Base-by-base conservation (phyloP, 2,113 vertebrate species). In the Odocoileus hemionus region DNA sequence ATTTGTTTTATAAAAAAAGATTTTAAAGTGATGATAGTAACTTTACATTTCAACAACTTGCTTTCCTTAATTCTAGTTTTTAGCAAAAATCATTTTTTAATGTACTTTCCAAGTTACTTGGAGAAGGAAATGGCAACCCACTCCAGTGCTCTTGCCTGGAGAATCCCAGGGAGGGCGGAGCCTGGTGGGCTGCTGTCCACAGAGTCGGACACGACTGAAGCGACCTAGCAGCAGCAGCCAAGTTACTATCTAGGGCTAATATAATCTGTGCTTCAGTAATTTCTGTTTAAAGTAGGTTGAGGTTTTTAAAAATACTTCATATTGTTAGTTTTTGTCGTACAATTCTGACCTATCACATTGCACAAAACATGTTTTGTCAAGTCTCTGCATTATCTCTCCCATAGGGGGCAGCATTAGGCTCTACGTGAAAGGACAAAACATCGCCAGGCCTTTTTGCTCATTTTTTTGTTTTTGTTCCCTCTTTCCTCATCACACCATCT, bases 381-480 rank as follows among this genome's bases (percentile, higher is more conserved):
- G 74, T 25, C 6, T 83, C 60, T 61, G 23, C 55, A 83, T 21
- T n/a, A 5, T 67, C 57, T 55, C 0, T n/a, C 6, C 97, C 98
- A 93, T 96, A 94, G 98, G 95, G 98, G 98, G 98, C 98, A 98
- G 98, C 98, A 98, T 1, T 85, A 74, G 80, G 26, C 96, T 82
- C n/a, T 17, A 6, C 10, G 89, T 1, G 2, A 54, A 79, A 94
- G 2, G 60, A 50, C 1, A 0, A 30, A 39, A 14, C 58, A 52
- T n/a, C 26, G 3, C 7, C 11, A 16, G 3, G 13, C 28, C 67
- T 76, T 45, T 82, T 25, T 30, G 70, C 85, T 91, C 58, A 0
- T 47, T 57, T 64, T 79, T 55, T 70, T 26, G 13, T 13, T 64
- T 67, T 82, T 52, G 43, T 76, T 88, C 92, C 25, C 30, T 74